Conservation (phyloP, 1,140 invertebrate genomes). For the Drosophila pallidifrons region DNA sequence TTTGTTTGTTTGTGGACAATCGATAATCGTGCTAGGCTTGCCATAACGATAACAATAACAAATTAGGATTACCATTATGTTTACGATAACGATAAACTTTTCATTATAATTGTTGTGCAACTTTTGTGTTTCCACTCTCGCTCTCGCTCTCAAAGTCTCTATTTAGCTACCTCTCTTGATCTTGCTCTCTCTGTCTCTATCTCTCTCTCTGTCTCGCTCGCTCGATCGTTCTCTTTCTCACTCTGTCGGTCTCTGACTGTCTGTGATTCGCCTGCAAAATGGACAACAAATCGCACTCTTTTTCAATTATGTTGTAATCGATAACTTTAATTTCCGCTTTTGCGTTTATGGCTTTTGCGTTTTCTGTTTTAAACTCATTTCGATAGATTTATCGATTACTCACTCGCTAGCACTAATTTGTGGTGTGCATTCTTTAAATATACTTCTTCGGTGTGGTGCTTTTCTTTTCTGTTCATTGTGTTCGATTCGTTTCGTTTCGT, state of each 20-base stretch:
- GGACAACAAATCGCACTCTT: slow-evolving; percentile 13
- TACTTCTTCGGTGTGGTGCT: slow-evolving; percentile 47
- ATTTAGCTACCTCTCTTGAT: slow-evolving; percentile 13
- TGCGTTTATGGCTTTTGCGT: slow-evolving; percentile 13
- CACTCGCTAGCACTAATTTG: slow-evolving; percentile 69
- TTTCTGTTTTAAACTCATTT: slow-evolving; percentile 25
- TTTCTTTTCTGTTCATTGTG: slow-evolving; percentile 45
- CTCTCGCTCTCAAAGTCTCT: slow-evolving; percentile 14
- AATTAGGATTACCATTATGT: slow-evolving; percentile 25
- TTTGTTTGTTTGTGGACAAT: slow-evolving; percentile 41
- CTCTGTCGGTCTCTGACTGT: slow-evolving; percentile 19
- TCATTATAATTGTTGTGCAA: slow-evolving; percentile 50
- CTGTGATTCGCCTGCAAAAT: slow-evolving; percentile 32
- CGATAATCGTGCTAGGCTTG: slow-evolving; percentile 41
- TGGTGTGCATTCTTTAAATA: slow-evolving; percentile 51
- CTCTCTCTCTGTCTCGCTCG: slow-evolving; percentile 20
- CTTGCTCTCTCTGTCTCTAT: slow-evolving; percentile 12
- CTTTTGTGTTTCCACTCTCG: slow-evolving; percentile 33
- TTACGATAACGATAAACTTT: slow-evolving; percentile 40
- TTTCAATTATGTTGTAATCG: slow-evolving; percentile 20
- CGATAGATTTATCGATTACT: slow-evolving; percentile 44
- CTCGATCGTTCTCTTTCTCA: slow-evolving; percentile 9
- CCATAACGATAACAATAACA: slow-evolving; percentile 26
- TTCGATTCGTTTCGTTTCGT: slow-evolving; percentile 42
- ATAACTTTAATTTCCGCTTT: slow-evolving; percentile 18